Conservation (phyloP, 2,797 vertebrate species). For the Cyprinodon diabolis region DNA sequence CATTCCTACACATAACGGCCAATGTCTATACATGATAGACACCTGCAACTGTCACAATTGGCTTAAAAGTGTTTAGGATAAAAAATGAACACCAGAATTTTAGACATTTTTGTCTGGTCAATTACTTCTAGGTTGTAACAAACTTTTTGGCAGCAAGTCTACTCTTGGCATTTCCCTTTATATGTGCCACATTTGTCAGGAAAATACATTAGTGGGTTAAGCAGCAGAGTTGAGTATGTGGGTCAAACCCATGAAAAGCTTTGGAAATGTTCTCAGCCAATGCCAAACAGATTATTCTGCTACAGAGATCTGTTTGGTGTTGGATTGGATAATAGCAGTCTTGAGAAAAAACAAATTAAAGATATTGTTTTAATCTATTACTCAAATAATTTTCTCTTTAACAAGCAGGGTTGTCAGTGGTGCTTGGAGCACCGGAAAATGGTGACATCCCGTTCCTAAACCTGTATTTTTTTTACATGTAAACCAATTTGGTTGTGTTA, state of each 20-base stretch:
- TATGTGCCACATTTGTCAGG: neutral
- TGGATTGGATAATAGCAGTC: too few relatives aligned
- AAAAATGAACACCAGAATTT: neutral
- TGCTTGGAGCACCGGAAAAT: too few relatives aligned
- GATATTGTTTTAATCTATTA: neutral
- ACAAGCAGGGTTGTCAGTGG: neutral
- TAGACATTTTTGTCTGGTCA: neutral
- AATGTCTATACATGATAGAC: constrained; percentile 28
- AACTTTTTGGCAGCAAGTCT: neutral
- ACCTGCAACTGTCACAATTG: constrained; percentile 17
- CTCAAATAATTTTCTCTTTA: neutral
- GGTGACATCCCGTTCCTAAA: neutral
- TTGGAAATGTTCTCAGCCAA: neutral
- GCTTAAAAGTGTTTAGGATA: neutral
- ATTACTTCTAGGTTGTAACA: neutral
- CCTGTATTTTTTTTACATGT: too few relatives aligned
- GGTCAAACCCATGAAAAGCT: neutral
- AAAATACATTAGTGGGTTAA: constrained; percentile 1
- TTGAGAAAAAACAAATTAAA: neutral
- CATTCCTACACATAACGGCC: constrained; percentile 55
- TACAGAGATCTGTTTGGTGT: neutral
- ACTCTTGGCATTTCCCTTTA: neutral
- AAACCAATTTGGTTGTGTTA: neutral
- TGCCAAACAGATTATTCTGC: constrained; percentile 1
- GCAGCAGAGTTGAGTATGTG: neutral